phyloP scores from a whole-genome alignment of 2,797 vertebrate species.

The Myioborus miniatus region DNA sequence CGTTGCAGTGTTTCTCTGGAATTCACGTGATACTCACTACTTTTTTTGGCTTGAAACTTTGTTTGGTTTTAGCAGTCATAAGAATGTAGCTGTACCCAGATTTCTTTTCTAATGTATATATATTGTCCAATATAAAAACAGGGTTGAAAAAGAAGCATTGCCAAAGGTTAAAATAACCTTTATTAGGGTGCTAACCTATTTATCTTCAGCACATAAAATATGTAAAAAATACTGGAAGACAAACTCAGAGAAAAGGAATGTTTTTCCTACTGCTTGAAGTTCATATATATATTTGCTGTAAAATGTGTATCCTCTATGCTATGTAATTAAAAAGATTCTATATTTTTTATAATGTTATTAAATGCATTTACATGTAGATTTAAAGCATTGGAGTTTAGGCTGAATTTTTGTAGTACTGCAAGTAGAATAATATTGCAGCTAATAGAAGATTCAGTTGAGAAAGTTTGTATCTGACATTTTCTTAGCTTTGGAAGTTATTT shows the following conservation, averaged over 20 bases:
- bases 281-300: neutral
- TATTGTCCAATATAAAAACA: neutral
- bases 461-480: neutral
- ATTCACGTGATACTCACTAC: neutral
- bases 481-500: neutral
- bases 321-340: neutral
- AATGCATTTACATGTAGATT: neutral
- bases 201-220: slow-evolving; percentile 32
- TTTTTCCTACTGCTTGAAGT: neutral
- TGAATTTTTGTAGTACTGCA: neutral
- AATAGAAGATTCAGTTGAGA: neutral
- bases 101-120: neutral
- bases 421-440: neutral
- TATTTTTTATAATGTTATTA: neutral
- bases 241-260: neutral
- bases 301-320: neutral
- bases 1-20: neutral
- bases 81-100: neutral
- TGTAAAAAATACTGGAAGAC: neutral
- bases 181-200: neutral
- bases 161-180: slow-evolving; percentile 45
- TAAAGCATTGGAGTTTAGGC: neutral
- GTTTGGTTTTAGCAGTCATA: neutral
- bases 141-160: neutral
- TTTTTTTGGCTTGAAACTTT: neutral